Base-by-base conservation (phyloP, 2,797 vertebrate species). In the Paratrypauchen microcephalus region DNA sequence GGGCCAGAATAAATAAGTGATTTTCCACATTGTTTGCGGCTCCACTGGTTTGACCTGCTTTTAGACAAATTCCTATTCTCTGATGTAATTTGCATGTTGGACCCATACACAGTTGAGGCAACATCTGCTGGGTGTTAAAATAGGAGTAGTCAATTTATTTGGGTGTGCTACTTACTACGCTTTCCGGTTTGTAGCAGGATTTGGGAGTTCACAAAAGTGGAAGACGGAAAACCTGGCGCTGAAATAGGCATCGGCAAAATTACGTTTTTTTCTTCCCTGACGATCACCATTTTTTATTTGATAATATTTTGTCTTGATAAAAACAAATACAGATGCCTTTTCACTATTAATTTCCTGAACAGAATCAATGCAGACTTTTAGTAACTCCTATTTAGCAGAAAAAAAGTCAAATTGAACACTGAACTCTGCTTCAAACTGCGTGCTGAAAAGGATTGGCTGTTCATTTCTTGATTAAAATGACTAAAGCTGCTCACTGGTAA, bases 21-120 rank as follows among this genome's bases (percentile, higher is more conserved):
- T 71, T 89, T 80, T 79, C 85, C 72, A 72, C 57, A 66, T 66
- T 80, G 73, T 59, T 74, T 79, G 75, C 82, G 74, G 68, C 69
- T 65, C 76, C 56, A 69, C 84, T 86, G 71, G 83, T 85, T 80
- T 87, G 81, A 89, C 88, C 83, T 85, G 80, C 79, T 88, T 85
- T 84, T 30, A 47, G 65, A 65, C 57, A 78, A 78, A 89, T 87
- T 84, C 84, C 74, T 77, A 12, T 65, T 71, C 50, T 66, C 67
- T 85, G 82, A 87, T 76, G 81, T 87, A 87, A 85, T 54, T 6
- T 58, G 32, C 60, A 28, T 15, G 12, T 65, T 67, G 5, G 59
- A 59, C 69, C 70, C 26, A 75, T 70, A 75, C 41, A 45, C 41
- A 45, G 41, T 16, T 45, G 12, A 45, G 41, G 12, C 59, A 74